These are phyloP conservation scores for Coluber constrictor DNA, from an alignment of 2,797 vertebrate genomes.

Conservation along the genomic window DNA sequence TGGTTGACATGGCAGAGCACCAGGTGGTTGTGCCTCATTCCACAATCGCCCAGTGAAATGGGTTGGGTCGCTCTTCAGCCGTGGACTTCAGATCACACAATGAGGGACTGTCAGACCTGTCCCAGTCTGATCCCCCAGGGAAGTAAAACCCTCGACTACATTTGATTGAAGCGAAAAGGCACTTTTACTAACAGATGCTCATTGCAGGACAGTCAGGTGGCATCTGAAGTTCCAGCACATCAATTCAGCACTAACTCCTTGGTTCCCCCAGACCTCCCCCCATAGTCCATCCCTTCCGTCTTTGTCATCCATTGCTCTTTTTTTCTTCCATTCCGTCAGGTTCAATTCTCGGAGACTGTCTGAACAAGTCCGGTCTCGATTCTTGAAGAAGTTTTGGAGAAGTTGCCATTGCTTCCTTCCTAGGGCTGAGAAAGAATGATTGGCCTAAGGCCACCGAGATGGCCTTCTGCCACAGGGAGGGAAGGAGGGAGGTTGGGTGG, in stretches of 20 bases:
- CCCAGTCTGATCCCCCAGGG: background rate
- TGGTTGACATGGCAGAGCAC: background rate
- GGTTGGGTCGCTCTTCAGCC: background rate
- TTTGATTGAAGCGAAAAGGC: background rate
- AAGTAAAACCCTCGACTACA: background rate
- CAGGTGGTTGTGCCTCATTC: background rate
- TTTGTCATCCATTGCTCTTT: too few relatives aligned
- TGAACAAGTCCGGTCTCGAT: too few relatives aligned
- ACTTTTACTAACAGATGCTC: background rate
- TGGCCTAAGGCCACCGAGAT: too few relatives aligned
- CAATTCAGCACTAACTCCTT: background rate
- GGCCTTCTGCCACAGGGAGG: too few relatives aligned
- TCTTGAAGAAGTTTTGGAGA: too few relatives aligned
- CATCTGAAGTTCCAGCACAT: too few relatives aligned
- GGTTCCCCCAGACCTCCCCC: too few relatives aligned
- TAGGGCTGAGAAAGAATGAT: too few relatives aligned
- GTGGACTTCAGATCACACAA: background rate
- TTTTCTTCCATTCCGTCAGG: accelerated
- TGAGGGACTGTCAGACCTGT: background rate
- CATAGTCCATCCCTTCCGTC: too few relatives aligned
- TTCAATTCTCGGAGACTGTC: too few relatives aligned
- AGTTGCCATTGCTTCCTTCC: too few relatives aligned
- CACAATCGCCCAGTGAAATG: background rate
- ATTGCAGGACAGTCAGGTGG: background rate
- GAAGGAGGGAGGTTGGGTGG: too few relatives aligned